Conservation (phyloP, 2,888 invertebrate genomes). For the Rhingia rostrata region DNA sequence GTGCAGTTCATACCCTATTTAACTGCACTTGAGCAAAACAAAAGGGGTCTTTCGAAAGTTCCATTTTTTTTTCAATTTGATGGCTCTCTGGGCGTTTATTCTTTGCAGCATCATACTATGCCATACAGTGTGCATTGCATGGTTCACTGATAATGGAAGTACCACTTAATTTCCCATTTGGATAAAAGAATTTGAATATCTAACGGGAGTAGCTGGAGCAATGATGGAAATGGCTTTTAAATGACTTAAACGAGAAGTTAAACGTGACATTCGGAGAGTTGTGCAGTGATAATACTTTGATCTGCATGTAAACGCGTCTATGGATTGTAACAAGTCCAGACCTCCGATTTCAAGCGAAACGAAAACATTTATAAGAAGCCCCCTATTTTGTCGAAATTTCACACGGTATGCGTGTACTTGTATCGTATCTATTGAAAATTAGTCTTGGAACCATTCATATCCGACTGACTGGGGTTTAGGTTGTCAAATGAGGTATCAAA, state of each 20-base stretch:
- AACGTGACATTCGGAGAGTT: slow-evolving; percentile 64
- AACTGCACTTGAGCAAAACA: slow-evolving; percentile 54
- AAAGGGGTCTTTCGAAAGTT: slow-evolving; percentile 45
- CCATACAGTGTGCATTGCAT: slow-evolving; percentile 35
- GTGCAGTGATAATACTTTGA: slow-evolving; percentile 49
- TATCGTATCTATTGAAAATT: slow-evolving; percentile 11
- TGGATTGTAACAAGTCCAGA: neutral
- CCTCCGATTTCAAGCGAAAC: slow-evolving; percentile 51
- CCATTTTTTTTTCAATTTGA: slow-evolving; percentile 33
- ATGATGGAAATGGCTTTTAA: slow-evolving; percentile 66
- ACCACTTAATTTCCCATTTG: slow-evolving; percentile 75
- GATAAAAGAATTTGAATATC: slow-evolving; percentile 73
- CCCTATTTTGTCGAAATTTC: slow-evolving; percentile 42
- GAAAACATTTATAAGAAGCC: slow-evolving; percentile 56
- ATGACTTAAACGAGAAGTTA: slow-evolving; percentile 65
- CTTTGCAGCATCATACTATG: slow-evolving; percentile 10
- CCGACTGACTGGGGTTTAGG: slow-evolving; percentile 33
- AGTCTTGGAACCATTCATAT: slow-evolving; percentile 25
- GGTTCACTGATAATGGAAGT: slow-evolving; percentile 74
- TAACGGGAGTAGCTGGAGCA: slow-evolving; percentile 46
- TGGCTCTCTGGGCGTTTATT: slow-evolving; percentile 45
- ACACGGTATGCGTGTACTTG: slow-evolving; percentile 34
- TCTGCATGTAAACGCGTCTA: neutral
- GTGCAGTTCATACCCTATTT: slow-evolving; percentile 25
- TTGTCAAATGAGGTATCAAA: slow-evolving; percentile 45